Base-by-base conservation (phyloP, 2,888 invertebrate species). In the Dolichopus griseipennis region DNA sequence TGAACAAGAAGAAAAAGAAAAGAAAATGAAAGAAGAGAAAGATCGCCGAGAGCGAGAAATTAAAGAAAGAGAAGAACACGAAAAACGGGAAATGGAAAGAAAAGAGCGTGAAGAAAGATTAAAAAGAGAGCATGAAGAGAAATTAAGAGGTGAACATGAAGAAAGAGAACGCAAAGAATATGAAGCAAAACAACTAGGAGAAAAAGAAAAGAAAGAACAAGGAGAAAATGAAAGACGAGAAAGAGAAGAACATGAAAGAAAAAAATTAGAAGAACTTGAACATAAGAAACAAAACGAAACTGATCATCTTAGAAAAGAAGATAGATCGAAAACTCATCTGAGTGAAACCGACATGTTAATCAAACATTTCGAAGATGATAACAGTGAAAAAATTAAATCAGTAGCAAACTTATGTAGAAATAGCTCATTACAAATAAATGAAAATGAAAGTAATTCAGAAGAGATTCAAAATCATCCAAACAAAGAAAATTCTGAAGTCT, bases 191-290 rank as follows among this genome's bases (percentile, higher is more conserved):
- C 77, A 83, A 76, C 76, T 76, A 20, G 75, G 75, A 18, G 75
- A 76, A 68, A 73, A 75, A 15, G 81, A 82, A 61, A 81, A 80
- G 70, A 69, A 71, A 69, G 73, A 66, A 77, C 78, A 65, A 78
- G 78, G 73, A 81, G 76, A 72, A 68, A 65, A 73, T 70, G 75
- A 74, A 80, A 82, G 67, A 67, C 74, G 71, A 70, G 78, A 75
- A 67, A 78, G 75, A 65, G 79, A 77, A 69, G 82, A 83, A n/a
- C 81, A 82, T 72, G 81, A 80, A 72, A 75, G 78, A 10, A 79
- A 83, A 72, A 79, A 85, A 73, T 76, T 81, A 73, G 73, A 76
- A 67, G 79, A 80, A 70, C 18, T 52, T 52, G 52, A n/a, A 6
- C 52, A 52, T 73, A 74, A 68, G 83, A 83, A 52, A 78, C 69